These are phyloP conservation scores for Agonopterix arenella DNA, from an alignment of 2,888 invertebrate genomes.

Conservation along the genomic window DNA sequence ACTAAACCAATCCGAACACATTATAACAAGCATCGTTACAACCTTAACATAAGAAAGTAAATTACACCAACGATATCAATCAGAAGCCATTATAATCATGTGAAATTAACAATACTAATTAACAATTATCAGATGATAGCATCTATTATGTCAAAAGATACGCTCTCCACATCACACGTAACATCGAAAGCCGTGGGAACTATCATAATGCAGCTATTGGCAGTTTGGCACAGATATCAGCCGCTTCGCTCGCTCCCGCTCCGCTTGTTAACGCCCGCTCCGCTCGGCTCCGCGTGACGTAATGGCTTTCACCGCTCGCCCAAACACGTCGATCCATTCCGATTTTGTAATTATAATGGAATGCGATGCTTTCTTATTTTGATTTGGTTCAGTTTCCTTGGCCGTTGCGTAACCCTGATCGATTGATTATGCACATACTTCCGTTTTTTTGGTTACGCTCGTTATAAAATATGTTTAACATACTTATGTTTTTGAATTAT, in stretches of 20 bases:
- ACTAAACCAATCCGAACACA: no score
- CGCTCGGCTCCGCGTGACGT: slow-evolving; percentile 33
- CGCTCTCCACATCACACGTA: not conserved
- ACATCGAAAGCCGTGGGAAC: slow-evolving; percentile 2
- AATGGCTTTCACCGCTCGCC: slow-evolving; percentile 61
- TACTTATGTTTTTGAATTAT: not conserved
- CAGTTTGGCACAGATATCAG: not conserved
- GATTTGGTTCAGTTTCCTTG: slow-evolving; percentile 53
- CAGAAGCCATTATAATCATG: not conserved
- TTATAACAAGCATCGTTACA: no score
- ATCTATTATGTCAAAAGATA: slow-evolving; percentile 1
- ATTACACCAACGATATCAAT: not conserved
- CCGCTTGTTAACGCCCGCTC: not conserved
- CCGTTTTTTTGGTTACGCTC: slow-evolving; percentile 34
- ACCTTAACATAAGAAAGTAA: not conserved
- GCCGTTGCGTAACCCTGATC: slow-evolving; percentile 40
- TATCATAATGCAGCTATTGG: not conserved
- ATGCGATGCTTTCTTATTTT: slow-evolving; percentile 67
- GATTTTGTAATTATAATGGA: slow-evolving; percentile 64
- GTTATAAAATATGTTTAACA: slow-evolving; percentile 9
- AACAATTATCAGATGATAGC: not conserved
- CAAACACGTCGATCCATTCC: slow-evolving; percentile 36
- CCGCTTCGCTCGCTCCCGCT: not conserved
- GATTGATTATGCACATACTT: slow-evolving; percentile 40
- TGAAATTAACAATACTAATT: not conserved